These are phyloP conservation scores for Stichodactyla mertensii DNA, from an alignment of 64 coral and sea anemone species.

Conservation along the genomic window DNA sequence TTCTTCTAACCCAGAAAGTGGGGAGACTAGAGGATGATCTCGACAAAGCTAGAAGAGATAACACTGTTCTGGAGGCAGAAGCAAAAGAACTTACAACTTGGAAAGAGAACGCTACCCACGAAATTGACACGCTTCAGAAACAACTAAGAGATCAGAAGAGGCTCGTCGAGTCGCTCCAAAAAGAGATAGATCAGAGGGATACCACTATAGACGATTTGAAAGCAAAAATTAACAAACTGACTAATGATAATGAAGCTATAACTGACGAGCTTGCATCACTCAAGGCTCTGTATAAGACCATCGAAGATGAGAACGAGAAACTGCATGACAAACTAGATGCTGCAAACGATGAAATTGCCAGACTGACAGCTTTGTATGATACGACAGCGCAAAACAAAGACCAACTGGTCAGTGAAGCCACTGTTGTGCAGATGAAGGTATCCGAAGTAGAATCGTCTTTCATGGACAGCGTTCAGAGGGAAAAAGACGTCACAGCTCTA, in stretches of 20 bases:
- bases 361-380: constrained; percentile 47
- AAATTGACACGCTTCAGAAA: constrained; percentile 41
- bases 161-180: constrained; percentile 44
- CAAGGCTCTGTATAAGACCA: constrained; percentile 41
- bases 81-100: constrained; percentile 50
- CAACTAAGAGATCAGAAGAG: constrained; percentile 56
- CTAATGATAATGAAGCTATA: constrained; percentile 53
- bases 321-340: constrained; percentile 46
- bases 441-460: constrained; percentile 80
- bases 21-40: constrained; percentile 71
- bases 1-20: constrained; percentile 64
- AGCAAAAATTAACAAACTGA: constrained; percentile 46
- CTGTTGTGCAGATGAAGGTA: constrained; percentile 66
- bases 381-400: constrained; percentile 78
- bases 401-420: constrained; percentile 58
- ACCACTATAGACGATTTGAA: constrained; percentile 40
- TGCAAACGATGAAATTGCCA: constrained; percentile 65
- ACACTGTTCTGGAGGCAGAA: constrained; percentile 66
- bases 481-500: constrained; percentile 47
- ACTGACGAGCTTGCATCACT: constrained; percentile 53
- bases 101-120: constrained; percentile 50
- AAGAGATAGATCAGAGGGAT: constrained; percentile 71
- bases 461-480: constrained; percentile 61
- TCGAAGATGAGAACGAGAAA: constrained; percentile 64
- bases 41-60: constrained; percentile 54